Base-by-base conservation (phyloP, 1,140 invertebrate species). In the Meloidogyne hapla region DNA sequence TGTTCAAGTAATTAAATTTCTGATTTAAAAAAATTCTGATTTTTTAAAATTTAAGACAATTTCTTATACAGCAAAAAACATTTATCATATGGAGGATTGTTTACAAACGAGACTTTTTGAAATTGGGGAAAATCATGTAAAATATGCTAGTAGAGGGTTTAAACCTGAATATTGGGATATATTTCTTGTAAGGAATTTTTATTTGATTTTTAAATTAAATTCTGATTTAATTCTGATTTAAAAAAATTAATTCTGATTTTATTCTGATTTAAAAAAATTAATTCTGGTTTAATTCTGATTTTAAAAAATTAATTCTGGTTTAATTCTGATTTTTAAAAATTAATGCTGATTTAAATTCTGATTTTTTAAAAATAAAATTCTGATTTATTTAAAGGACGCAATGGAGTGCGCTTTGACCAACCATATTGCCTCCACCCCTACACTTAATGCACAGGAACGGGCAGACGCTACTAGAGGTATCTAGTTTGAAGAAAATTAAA, bases 81-180 rank as follows among this genome's bases (percentile, higher is more conserved):
- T 86, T 21, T 84, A 86, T 71, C 85, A 86, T 67, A 87, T 84
- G 85, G 77, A 87, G 8, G 68, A 82, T 15, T 62, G 69, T 9
- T 62, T 83, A 21, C 75, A 75, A 67, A 83, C 81, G 4, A 77
- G 72, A 38, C 63, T 86, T 18, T 81, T 80, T 56, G 76, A 74
- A 25, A 81, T 86, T 63, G 84, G 84, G 13, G 79, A 84, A 65
- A 71, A 80, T 26, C 84, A 86, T 56, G 81, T 84, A n/a, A 78
- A 83, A 71, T 86, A 82, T 67, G 85, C 85, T 1, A 73, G 77
- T 10, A 68, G 84, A 63, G 85, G 84, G 15, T 86, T 86, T 77
- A 83, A 85, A 66, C 80, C 83, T 63, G 84, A 87, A 63, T 84
- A 84, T 72, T 86, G 84, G 84, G 81, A 86, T 72, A 73, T 83